phyloP scores from a whole-genome alignment of 2,113 vertebrate species.

The Panthera tigris region DNA sequence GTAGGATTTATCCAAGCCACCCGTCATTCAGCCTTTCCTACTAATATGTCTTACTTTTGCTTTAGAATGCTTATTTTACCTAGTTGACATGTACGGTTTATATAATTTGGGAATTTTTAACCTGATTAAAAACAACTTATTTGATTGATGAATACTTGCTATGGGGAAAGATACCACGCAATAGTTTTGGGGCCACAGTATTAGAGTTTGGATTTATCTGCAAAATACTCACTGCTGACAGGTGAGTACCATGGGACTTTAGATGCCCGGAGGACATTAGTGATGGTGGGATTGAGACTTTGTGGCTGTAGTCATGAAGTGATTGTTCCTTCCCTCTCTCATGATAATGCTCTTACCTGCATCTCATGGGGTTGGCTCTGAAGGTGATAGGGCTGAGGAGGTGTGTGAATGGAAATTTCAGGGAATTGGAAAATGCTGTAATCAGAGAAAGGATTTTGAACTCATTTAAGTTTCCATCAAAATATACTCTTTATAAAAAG shows the following conservation, averaged over 20 bases:
- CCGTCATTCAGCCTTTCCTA: background rate
- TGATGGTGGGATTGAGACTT: background rate
- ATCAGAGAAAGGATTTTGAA: background rate
- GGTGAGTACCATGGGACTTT: background rate
- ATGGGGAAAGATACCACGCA: background rate
- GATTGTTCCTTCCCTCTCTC: background rate
- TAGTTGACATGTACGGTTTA: background rate
- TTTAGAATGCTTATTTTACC: background rate
- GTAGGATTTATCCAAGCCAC: background rate
- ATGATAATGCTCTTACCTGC: background rate
- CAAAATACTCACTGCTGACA: background rate
- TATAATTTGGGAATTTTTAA: background rate
- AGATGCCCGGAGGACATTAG: background rate
- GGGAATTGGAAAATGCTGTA: background rate
- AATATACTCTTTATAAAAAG: background rate
- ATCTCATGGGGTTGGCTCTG: background rate
- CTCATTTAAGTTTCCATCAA: background rate
- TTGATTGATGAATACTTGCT: background rate
- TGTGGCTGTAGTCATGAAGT: background rate
- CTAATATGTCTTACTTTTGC: background rate
- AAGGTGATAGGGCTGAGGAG: background rate
- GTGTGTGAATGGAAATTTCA: background rate
- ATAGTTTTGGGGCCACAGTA: background rate
- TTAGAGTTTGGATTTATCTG: background rate
- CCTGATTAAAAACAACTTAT: background rate